Evolutionary conservation across 2,888 invertebrate genomes (phyloP).

Genomic region (Limnephilus auricula): DNA sequence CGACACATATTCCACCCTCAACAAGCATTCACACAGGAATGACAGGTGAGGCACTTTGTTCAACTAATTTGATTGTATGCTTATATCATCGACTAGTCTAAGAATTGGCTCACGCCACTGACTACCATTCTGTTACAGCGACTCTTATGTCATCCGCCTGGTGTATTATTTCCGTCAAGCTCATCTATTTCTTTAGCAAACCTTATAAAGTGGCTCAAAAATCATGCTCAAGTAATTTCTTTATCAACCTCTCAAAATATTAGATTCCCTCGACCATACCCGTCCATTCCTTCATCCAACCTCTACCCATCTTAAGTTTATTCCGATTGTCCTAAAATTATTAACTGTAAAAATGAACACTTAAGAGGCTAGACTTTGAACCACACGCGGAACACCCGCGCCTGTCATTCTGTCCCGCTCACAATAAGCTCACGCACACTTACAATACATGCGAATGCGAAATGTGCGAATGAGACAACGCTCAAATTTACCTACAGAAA

Average conservation of each 20-base stretch:
- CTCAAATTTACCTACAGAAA: too few species aligned
- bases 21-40: conserved; percentile 84
- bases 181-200: neutral
- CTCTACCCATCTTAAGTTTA: too few species aligned
- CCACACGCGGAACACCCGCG: too few species aligned
- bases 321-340: too few species aligned
- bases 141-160: neutral
- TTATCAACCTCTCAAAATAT: neutral
- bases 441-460: too few species aligned
- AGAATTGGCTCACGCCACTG: neutral
- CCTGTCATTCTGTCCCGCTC: too few species aligned
- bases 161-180: neutral
- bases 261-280: neutral
- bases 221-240: too few species aligned
- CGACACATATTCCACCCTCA: conserved; percentile 82
- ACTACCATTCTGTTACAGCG: neutral
- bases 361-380: too few species aligned
- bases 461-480: too few species aligned
- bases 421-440: too few species aligned
- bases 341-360: too few species aligned
- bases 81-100: neutral
- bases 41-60: conserved; percentile 72
- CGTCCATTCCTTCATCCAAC: neutral
- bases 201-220: neutral
- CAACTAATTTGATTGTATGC: neutral